Evolutionary conservation across 2,113 vertebrate genomes (phyloP).

Genomic region (Chionomys nivalis): DNA sequence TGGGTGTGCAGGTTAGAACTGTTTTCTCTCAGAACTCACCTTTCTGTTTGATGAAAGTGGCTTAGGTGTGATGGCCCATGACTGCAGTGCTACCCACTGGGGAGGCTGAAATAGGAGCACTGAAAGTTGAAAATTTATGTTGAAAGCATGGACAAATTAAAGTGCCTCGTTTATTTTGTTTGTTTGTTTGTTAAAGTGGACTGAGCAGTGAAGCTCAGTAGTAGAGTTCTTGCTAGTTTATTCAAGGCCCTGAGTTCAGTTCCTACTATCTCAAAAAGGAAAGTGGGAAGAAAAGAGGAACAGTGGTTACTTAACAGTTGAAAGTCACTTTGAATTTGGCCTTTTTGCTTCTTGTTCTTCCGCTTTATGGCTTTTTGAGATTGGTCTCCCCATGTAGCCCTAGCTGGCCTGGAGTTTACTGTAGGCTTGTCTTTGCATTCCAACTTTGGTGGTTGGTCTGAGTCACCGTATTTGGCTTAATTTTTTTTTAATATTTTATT

Average conservation of each 20-base stretch:
- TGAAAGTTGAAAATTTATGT: neutral
- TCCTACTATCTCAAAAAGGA: neutral
- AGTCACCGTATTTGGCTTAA: neutral
- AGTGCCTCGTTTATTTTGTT: neutral
- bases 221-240: neutral
- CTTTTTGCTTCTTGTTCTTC: neutral
- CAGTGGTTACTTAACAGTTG: neutral
- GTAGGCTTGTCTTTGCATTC: neutral
- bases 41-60: constrained; percentile 18
- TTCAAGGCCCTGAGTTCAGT: neutral
- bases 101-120: neutral
- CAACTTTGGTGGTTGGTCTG: neutral
- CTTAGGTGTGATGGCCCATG: neutral
- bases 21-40: neutral
- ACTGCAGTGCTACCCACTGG: neutral
- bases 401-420: neutral
- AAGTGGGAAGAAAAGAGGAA: neutral
- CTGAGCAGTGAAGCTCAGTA: neutral
- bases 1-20: neutral
- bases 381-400: neutral
- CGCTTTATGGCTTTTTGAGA: neutral
- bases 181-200: neutral
- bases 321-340: neutral
- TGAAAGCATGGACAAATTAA: neutral
- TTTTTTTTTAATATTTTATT: constrained; percentile 17